phyloP scores from a whole-genome alignment of 2,113 vertebrate species.

The Chloroceryle aenea region DNA sequence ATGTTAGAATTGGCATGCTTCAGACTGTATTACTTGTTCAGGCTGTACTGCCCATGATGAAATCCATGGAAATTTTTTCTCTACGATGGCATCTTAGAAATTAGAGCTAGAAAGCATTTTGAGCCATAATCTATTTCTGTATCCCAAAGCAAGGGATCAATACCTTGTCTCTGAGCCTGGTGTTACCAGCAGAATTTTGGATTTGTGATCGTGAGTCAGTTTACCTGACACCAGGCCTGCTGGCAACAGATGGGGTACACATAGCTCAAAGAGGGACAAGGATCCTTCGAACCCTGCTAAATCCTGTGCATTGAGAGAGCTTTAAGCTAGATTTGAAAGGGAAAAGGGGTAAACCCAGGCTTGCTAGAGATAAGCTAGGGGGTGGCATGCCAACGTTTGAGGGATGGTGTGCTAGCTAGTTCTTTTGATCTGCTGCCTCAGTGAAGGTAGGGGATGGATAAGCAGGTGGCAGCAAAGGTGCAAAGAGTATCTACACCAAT shows the following conservation, averaged over 20 bases:
- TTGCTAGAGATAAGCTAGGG: background rate
- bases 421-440: background rate
- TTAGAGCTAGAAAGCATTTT: background rate
- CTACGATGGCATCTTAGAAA: background rate
- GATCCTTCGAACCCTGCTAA: background rate
- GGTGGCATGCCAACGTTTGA: too few relatives aligned
- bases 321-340: background rate
- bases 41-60: background rate
- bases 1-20: background rate
- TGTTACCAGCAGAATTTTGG: background rate
- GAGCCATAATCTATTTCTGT: background rate
- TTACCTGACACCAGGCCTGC: background rate
- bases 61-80: background rate
- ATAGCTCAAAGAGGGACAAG: background rate
- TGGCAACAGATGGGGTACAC: background rate
- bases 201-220: background rate
- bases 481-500: background rate
- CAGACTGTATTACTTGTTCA: background rate
- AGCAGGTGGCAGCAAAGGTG: too few relatives aligned
- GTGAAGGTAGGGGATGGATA: background rate
- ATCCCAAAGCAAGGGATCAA: background rate
- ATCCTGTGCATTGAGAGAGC: background rate
- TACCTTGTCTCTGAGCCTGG: background rate
- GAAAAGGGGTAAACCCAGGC: background rate
- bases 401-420: background rate